Evolutionary conservation across 2,113 vertebrate genomes (phyloP).

Genomic region (Scomber scombrus): DNA sequence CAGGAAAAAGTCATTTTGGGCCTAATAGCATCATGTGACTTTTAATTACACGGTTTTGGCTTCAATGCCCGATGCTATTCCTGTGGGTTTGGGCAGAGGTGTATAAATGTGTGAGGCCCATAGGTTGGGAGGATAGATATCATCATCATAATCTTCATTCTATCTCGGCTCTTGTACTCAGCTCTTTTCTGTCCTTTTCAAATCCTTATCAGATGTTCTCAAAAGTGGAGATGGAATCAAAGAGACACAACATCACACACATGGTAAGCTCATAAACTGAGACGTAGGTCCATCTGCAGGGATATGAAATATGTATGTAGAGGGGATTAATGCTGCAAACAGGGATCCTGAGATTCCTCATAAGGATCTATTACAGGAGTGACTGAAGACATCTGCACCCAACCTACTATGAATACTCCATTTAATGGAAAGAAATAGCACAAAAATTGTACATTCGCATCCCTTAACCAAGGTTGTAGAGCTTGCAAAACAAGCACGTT

Average conservation of each 20-base stretch:
- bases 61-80: too few relatives aligned
- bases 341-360: constrained; percentile 39
- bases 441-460: too few relatives aligned
- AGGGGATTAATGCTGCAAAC: constrained; percentile 43
- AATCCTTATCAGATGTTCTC: constrained; percentile 50
- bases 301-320: constrained; percentile 46
- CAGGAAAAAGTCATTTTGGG: too few relatives aligned
- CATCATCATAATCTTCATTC: constrained; percentile 22
- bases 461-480: too few relatives aligned
- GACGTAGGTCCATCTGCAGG: constrained; percentile 26
- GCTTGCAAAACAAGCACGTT: too few relatives aligned
- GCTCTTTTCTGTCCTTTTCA: constrained; percentile 11
- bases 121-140: constrained; percentile 1
- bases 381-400: constrained; percentile 10
- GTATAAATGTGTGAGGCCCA: constrained; percentile 4
- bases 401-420: too few relatives aligned
- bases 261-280: constrained; percentile 8
- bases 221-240: constrained; percentile 38
- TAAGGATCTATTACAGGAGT: constrained; percentile 22
- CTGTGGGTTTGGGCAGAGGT: background rate
- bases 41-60: too few relatives aligned
- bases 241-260: constrained; percentile 25
- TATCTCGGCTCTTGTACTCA: constrained; percentile 12
- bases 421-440: too few relatives aligned
- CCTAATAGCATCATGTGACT: too few relatives aligned